Percentiles rank a stretch among this genome's conserved stretches.
Conservation (phyloP, 1,140 invertebrate species). For the Diorhabda elongata region DNA sequence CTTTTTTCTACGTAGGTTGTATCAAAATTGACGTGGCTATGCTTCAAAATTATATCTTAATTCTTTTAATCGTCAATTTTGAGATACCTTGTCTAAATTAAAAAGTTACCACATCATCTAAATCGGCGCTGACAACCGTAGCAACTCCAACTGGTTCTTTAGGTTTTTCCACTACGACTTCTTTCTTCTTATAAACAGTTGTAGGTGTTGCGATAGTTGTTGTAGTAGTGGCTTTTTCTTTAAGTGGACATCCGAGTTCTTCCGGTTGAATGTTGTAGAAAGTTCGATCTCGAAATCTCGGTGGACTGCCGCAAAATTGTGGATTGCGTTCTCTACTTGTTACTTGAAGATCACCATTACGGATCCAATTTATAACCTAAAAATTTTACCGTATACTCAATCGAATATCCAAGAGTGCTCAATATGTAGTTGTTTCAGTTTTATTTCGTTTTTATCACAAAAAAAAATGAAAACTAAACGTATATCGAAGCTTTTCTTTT, state of each 20-base stretch:
- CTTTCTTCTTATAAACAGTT: slow-evolving; percentile 4
- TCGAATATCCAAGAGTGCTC: no score
- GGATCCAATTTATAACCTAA: slow-evolving; percentile 73
- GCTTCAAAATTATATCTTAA: no score
- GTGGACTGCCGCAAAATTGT: slow-evolving; percentile 85
- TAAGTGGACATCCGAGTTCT: slow-evolving; percentile 56
- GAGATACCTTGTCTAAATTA: no score
- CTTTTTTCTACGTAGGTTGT: no score
- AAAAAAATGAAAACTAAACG: no score
- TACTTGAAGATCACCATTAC: slow-evolving; percentile 81
- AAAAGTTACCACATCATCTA: slow-evolving; percentile 46
- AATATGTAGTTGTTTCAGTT: no score
- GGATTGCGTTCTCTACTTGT: slow-evolving; percentile 88
- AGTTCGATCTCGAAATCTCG: slow-evolving; percentile 68
- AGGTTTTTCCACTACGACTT: slow-evolving; percentile 1
- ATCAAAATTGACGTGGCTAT: slow-evolving; percentile 8
- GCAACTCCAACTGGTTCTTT: slow-evolving; percentile 47
- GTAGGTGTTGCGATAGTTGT: slow-evolving; percentile 32
- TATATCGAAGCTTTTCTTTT: no score
- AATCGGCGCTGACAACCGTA: slow-evolving; percentile 53
- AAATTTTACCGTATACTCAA: background rate
- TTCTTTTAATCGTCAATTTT: no score
- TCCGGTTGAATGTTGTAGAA: slow-evolving; percentile 83
- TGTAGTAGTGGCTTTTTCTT: slow-evolving; percentile 36
- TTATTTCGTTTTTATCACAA: no score